Conservation (phyloP, 1,140 invertebrate species). For the Probaryconus sp. region DNA sequence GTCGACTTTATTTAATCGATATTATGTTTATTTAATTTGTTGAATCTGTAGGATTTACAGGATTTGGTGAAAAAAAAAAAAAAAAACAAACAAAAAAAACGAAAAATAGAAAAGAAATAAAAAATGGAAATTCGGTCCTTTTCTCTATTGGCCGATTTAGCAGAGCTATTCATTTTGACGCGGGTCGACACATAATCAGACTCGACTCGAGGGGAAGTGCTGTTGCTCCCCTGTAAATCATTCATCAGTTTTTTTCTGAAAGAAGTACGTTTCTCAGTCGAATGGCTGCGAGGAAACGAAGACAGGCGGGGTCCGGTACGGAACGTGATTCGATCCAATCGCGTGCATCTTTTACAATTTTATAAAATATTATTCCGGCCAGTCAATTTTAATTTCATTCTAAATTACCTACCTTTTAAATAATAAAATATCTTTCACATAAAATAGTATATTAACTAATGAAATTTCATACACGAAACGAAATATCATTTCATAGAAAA, state of each 20-base stretch:
- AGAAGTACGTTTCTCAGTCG: conserved; percentile 1
- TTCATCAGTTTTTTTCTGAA: conserved; percentile 24
- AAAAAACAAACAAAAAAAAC: conserved; percentile 1
- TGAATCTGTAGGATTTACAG: too few species aligned
- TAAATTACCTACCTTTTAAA: too few species aligned
- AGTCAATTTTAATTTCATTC: too few species aligned
- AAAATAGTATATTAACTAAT: too few species aligned
- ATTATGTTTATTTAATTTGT: conserved; percentile 14
- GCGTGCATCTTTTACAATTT: conserved; percentile 11
- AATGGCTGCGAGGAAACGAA: conserved; percentile 7
- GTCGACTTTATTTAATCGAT: conserved; percentile 25
- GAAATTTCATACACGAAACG: too few species aligned
- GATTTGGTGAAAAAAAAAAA: background rate
- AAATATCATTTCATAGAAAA: too few species aligned
- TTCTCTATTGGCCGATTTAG: conserved; percentile 36
- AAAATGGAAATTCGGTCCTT: too few species aligned
- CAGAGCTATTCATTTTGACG: conserved; percentile 13
- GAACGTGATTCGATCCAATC: conserved; percentile 15
- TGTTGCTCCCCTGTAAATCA: conserved; percentile 25
- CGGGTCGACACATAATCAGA: conserved; percentile 10
- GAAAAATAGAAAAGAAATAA: too few species aligned
- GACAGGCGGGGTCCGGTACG: background rate
- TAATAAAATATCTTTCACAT: too few species aligned
- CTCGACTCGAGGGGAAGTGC: background rate
- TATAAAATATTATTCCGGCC: background rate